phyloP scores from a whole-genome alignment of 2,888 invertebrate species.

The Pseudococcus jackbeardsleyi region DNA sequence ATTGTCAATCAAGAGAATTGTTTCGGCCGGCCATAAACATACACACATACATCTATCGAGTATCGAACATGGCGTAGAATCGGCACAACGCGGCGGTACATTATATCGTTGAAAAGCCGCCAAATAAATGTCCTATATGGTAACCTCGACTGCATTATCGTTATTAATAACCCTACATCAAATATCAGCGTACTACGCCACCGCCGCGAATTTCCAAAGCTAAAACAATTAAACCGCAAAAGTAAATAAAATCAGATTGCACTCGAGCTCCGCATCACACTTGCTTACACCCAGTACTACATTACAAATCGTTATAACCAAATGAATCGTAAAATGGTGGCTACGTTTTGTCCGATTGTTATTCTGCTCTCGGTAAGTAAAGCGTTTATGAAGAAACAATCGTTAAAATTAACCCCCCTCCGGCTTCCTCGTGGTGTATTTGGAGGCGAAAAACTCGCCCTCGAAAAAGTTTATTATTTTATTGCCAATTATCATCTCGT shows the following conservation, averaged over 20 bases:
- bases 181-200: background rate
- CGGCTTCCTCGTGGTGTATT: too few relatives aligned
- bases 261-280: background rate
- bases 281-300: slow-evolving; percentile 16
- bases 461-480: background rate
- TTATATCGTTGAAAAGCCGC: background rate
- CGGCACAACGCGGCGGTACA: background rate
- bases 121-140: slow-evolving; percentile 29
- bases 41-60: background rate
- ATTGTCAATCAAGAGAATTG: slow-evolving; percentile 34
- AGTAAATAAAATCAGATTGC: slow-evolving; percentile 27
- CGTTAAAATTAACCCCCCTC: background rate
- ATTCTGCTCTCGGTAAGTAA: slow-evolving; percentile 27
- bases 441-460: background rate
- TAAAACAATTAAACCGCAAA: slow-evolving; percentile 47
- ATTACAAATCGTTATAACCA: slow-evolving; percentile 36
- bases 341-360: background rate
- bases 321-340: slow-evolving; percentile 42
- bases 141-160: slow-evolving; percentile 35
- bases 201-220: background rate
- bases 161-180: slow-evolving; percentile 33
- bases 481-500: slow-evolving; percentile 11
- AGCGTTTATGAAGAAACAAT: slow-evolving; percentile 6
- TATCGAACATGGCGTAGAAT: background rate
- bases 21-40: background rate